Base-by-base conservation (phyloP, 2,113 vertebrate species). In the Holacanthus passer region DNA sequence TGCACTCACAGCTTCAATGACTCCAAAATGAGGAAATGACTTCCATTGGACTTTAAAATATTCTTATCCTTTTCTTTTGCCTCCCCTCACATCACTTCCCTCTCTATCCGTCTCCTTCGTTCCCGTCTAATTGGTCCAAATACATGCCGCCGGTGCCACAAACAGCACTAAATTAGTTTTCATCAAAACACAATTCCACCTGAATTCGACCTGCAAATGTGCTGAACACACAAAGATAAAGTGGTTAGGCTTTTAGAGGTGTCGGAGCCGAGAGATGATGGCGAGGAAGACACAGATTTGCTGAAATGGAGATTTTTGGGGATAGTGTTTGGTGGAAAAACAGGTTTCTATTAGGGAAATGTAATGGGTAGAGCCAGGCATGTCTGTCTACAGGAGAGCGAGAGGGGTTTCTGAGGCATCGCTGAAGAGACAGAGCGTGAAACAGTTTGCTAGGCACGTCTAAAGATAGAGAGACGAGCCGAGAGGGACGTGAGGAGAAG, bases 401-500 rank as follows among this genome's bases (percentile, higher is more conserved):
- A 64, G 80, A 62, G 63, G 76, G 24, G 24, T 48, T 70, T 82
- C 50, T 84, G 62, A 77, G 73, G 76, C 52, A 11, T 77, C 37
- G 74, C 29, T 72, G 79, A 73, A 66, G 83, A 87, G 87, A 89
- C 90, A 85, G 83, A 87, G 79, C 77, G 76, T 88, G 88, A 92
- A 91, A 85, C 89, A 85, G 87, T 89, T 91, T 71, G 52, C 80
- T 48, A 87, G 83, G 87, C 84, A 85, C 80, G 71, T 90, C 89
- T 91, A 91, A 92, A 89, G 91, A 90, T 92, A 89, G 91, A 73
- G 85, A 79, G 83, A 62, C 48, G 82, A 86, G 72, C 80, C 24
- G 80, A 83, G 85, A 87, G 82, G 79, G 65, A 83, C 37, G 41
- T 60, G 69, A 74, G 37, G 83, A 84, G 85, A 77, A 78, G 83